Percentiles rank a stretch among this genome's conserved stretches.
Conservation (phyloP, 2,888 invertebrate genomes). For the Pandemis heparana region DNA sequence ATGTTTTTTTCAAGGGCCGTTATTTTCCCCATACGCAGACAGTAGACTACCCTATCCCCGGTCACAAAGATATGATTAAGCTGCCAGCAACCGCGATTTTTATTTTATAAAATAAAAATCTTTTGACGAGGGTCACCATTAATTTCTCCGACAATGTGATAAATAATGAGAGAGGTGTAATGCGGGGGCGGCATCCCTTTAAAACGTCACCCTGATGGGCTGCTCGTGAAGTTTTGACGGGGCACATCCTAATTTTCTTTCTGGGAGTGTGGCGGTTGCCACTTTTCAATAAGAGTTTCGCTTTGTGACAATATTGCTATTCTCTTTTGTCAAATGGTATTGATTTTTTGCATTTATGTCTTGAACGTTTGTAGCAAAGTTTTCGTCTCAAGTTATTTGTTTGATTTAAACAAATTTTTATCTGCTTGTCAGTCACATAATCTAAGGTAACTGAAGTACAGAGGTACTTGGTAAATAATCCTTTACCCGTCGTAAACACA, state of each 20-base stretch:
- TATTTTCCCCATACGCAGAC: slow-evolving; percentile 30
- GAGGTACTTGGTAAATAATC: too few relatives aligned
- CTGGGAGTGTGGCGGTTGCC: slow-evolving; percentile 67
- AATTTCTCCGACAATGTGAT: slow-evolving; percentile 85
- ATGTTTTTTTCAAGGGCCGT: not conserved
- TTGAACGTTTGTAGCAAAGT: too few relatives aligned
- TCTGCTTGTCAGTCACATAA: too few relatives aligned
- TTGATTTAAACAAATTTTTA: too few relatives aligned
- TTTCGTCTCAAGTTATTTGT: too few relatives aligned
- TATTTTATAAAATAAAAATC: slow-evolving; percentile 83
- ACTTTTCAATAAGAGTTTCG: slow-evolving; percentile 74
- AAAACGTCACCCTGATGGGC: slow-evolving; percentile 69
- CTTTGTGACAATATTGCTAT: slow-evolving; percentile 75
- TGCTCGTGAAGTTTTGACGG: slow-evolving; percentile 84
- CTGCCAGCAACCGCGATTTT: slow-evolving; percentile 76
- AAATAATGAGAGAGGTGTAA: slow-evolving; percentile 85
- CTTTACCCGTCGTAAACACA: too few relatives aligned
- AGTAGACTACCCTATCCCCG: slow-evolving; percentile 46
- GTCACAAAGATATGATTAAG: slow-evolving; percentile 82
- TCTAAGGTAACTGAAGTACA: too few relatives aligned
- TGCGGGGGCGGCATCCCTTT: slow-evolving; percentile 73
- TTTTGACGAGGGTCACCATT: slow-evolving; percentile 85
- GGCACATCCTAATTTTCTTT: slow-evolving; percentile 83
- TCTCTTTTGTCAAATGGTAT: slow-evolving; percentile 50
- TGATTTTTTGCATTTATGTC: not conserved